Evolutionary conservation across 2,113 vertebrate genomes (phyloP).

Genomic region (Ochotona curzoniae): DNA sequence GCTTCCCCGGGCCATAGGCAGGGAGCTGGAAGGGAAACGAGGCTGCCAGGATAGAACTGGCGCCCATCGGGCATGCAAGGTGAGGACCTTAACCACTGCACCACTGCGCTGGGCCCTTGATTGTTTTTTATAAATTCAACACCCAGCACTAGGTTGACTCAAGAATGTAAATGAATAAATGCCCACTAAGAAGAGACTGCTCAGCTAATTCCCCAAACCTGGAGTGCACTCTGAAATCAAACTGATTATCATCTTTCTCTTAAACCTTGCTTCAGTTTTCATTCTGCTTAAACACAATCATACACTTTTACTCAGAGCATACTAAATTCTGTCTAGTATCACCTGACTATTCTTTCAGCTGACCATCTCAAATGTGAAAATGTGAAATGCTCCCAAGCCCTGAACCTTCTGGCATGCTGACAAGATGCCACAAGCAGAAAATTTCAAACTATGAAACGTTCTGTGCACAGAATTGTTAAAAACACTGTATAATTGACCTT

Average conservation of each 20-base stretch:
- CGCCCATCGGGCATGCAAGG: no score
- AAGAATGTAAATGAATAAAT: background rate
- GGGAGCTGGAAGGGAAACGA: no score
- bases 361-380: background rate
- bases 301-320: background rate
- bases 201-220: background rate
- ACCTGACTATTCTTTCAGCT: background rate
- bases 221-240: background rate
- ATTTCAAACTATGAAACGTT: background rate
- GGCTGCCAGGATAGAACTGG: no score
- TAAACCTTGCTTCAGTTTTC: constrained; percentile 5
- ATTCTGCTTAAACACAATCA: background rate
- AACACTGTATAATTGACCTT: background rate
- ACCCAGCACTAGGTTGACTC: background rate
- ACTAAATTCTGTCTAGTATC: background rate
- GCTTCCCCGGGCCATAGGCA: no score
- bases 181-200: background rate
- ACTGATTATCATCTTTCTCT: background rate
- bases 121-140: background rate
- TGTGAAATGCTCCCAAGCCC: background rate
- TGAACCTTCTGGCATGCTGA: background rate
- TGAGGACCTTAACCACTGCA: no score
- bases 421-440: background rate
- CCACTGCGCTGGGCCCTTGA: no score
- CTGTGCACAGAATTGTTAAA: background rate